phyloP scores from a whole-genome alignment of 2,888 invertebrate genomes.

The Choreutis nemorana region DNA sequence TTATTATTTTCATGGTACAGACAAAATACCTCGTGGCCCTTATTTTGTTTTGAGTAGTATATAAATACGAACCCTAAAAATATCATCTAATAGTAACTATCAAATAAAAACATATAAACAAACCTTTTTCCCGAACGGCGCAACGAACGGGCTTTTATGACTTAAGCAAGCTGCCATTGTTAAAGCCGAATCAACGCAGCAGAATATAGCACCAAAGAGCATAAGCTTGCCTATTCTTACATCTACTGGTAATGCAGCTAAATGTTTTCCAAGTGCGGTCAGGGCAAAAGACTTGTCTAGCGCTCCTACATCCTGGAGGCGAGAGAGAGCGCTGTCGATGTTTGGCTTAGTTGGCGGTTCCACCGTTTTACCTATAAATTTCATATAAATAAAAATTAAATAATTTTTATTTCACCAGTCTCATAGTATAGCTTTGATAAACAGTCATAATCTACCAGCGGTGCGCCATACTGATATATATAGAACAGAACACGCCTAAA shows the following conservation, averaged over 20 bases:
- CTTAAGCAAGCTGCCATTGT: conserved; percentile 89
- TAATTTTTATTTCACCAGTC: conserved; percentile 2
- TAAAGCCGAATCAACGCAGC: conserved; percentile 90
- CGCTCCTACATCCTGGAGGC: conserved; percentile 81
- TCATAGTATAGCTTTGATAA: no score
- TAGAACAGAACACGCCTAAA: no score
- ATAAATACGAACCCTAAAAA: no score
- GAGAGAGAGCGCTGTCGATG: conserved; percentile 72
- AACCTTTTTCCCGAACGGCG: conserved; percentile 75
- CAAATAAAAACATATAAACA: neutral
- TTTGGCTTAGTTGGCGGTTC: conserved; percentile 77
- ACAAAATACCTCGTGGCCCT: no score
- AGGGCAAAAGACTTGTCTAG: conserved; percentile 76
- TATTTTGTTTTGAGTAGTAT: no score
- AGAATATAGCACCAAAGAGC: conserved; percentile 90
- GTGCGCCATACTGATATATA: no score
- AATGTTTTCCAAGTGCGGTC: conserved; percentile 86
- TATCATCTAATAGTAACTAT: no score
- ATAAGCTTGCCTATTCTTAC: conserved; percentile 92
- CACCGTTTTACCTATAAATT: conserved; percentile 67
- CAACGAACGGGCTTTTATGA: conserved; percentile 80
- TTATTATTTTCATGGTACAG: no score
- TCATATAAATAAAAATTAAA: conserved; percentile 4
- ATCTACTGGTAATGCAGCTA: conserved; percentile 90
- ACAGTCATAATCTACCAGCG: no score